Percentiles rank a stretch among this genome's conserved stretches.
Conservation (phyloP, 1,140 invertebrate genomes). For the Heterodera schachtii region DNA sequence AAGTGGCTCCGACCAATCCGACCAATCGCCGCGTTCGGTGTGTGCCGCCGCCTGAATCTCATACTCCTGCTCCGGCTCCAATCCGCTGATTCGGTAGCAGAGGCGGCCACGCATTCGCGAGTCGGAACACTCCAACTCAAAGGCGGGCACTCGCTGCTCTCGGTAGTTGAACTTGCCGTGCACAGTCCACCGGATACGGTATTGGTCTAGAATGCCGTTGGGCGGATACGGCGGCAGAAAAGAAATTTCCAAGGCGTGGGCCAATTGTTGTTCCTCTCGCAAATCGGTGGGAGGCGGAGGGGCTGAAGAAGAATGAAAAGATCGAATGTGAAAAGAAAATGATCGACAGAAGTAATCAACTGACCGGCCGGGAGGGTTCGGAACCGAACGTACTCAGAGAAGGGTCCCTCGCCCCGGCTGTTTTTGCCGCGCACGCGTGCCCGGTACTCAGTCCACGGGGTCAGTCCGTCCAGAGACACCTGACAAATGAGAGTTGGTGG, state of each 20-base stretch:
- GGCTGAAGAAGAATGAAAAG: slow-evolving; percentile 30
- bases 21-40: slow-evolving; percentile 64
- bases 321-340: neutral
- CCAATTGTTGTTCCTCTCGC: slow-evolving; percentile 55
- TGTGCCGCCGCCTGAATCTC: slow-evolving; percentile 64
- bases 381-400: slow-evolving; percentile 61
- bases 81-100: slow-evolving; percentile 58
- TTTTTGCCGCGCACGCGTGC: slow-evolving; percentile 61
- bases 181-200: slow-evolving; percentile 60
- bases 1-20: slow-evolving; percentile 60
- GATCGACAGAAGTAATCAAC: neutral
- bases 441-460: slow-evolving; percentile 61
- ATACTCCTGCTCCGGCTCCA: slow-evolving; percentile 65
- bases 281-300: slow-evolving; percentile 62
- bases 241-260: slow-evolving; percentile 63
- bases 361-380: slow-evolving; percentile 51
- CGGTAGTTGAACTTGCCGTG: slow-evolving; percentile 60
- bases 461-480: slow-evolving; percentile 59
- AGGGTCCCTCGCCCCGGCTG: slow-evolving; percentile 59
- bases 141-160: slow-evolving; percentile 56
- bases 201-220: slow-evolving; percentile 60
- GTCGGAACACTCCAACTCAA: slow-evolving; percentile 60
- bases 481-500: slow-evolving; percentile 33
- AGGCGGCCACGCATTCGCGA: slow-evolving; percentile 55
- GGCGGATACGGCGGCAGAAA: slow-evolving; percentile 61